phyloP scores from a whole-genome alignment of 2,888 invertebrate genomes.

The Synanthedon myopaeformis region DNA sequence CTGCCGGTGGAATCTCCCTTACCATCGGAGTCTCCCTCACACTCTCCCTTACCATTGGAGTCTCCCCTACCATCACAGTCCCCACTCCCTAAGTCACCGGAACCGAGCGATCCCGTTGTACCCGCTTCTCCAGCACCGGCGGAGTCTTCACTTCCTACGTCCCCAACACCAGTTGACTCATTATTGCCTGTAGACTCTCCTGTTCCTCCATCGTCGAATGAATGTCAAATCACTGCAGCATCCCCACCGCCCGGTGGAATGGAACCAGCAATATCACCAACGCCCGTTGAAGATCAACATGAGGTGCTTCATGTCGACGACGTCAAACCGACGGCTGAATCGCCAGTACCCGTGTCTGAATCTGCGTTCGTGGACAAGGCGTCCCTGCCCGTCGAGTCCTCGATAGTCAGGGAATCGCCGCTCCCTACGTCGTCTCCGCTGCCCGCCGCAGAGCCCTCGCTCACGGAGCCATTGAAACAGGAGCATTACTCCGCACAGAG shows the following conservation, averaged over 20 bases:
- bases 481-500: not conserved
- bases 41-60: conserved; percentile 19
- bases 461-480: conserved; percentile 7
- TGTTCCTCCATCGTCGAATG: not conserved
- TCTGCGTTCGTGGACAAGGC: conserved; percentile 8
- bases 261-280: conserved; percentile 9
- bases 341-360: not conserved
- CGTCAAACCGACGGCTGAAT: not conserved
- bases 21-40: conserved; percentile 22
- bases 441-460: conserved; percentile 5
- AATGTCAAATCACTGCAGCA: not conserved
- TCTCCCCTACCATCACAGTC: conserved; percentile 7
- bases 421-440: not conserved
- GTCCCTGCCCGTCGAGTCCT: conserved; percentile 4
- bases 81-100: conserved; percentile 1
- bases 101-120: conserved; percentile 7
- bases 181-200: conserved; percentile 2
- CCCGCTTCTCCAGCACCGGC: conserved; percentile 8
- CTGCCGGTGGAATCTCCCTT: conserved; percentile 16
- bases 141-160: conserved; percentile 7
- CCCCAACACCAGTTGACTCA: conserved; percentile 2
- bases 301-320: not conserved
- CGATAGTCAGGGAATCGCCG: conserved; percentile 5
- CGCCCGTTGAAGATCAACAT: conserved; percentile 1
- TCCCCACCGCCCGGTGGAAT: not conserved